A percentile compares a stretch with the other conserved stretches of the same genome.
Evolutionary conservation across 2,113 vertebrate genomes (phyloP).

Genomic region (Mugil cephalus): DNA sequence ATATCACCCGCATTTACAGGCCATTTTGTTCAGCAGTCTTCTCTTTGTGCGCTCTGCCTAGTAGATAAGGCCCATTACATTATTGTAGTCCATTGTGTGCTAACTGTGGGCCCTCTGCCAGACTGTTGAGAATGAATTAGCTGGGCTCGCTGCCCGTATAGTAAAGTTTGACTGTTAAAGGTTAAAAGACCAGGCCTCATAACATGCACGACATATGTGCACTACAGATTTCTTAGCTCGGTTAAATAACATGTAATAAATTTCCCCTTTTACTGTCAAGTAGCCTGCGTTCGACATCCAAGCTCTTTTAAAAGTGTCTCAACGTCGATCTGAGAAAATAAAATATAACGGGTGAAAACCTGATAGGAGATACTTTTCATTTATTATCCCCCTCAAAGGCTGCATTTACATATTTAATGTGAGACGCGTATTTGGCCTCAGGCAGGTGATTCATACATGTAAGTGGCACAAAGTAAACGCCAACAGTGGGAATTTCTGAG

Average conservation of each 20-base stretch:
- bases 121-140: conserved; percentile 78
- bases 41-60: conserved; percentile 64
- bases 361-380: conserved; percentile 40
- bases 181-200: conserved; percentile 64
- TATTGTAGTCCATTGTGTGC: conserved; percentile 76
- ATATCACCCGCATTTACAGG: conserved; percentile 77
- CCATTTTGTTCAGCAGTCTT: conserved; percentile 73
- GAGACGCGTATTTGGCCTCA: conserved; percentile 55
- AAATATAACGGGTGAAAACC: conserved; percentile 13
- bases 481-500: conserved; percentile 57
- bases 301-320: neutral
- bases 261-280: neutral
- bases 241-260: conserved; percentile 29
- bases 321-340: neutral
- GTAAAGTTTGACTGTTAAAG: conserved; percentile 66
- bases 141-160: conserved; percentile 72
- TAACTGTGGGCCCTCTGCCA: conserved; percentile 73
- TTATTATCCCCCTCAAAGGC: conserved; percentile 42
- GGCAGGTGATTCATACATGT: conserved; percentile 51
- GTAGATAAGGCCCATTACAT: conserved; percentile 81
- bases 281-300: neutral
- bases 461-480: conserved; percentile 48
- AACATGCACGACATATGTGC: conserved; percentile 42
- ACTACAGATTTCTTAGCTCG: conserved; percentile 41
- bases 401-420: conserved; percentile 59